Conservation (phyloP, 2,888 invertebrate species). For the Catocala sponsa region DNA sequence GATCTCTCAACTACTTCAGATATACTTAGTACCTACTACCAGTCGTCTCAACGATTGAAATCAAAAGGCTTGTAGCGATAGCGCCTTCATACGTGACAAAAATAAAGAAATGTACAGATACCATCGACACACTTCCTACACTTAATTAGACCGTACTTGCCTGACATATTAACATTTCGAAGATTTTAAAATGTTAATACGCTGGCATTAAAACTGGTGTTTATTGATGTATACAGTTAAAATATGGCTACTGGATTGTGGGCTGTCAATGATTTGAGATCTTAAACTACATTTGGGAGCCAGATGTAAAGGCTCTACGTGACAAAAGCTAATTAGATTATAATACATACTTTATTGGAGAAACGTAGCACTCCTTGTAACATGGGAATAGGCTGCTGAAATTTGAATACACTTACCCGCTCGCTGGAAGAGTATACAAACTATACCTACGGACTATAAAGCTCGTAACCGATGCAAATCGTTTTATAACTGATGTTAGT, state of each 20-base stretch:
- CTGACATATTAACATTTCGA: constrained; percentile 16
- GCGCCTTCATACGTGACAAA: constrained; percentile 33
- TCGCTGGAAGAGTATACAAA: too few species aligned
- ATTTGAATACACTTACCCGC: too few species aligned
- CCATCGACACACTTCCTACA: constrained; percentile 44
- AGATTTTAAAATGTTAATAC: constrained; percentile 17
- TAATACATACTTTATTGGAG: too few species aligned
- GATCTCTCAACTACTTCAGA: not conserved
- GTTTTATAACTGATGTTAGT: too few species aligned
- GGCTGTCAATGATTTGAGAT: not conserved
- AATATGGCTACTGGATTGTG: constrained; percentile 11
- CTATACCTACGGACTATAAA: too few species aligned
- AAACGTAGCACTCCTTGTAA: too few species aligned
- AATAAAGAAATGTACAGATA: constrained; percentile 36
- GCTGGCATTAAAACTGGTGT: constrained; percentile 19
- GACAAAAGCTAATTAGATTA: too few species aligned
- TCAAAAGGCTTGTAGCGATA: constrained; percentile 20
- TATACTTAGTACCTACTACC: not conserved
- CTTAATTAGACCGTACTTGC: constrained; percentile 34
- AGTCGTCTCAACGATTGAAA: constrained; percentile 24
- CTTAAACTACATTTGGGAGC: not conserved
- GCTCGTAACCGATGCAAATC: too few species aligned
- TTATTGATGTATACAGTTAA: constrained; percentile 12
- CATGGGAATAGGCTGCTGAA: too few species aligned
- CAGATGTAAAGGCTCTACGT: too few species aligned